Percentiles rank a stretch among this genome's conserved stretches.
These are phyloP conservation scores for Paramisgurnus dabryanus DNA, from an alignment of 2,113 vertebrate species.

Conservation along the genomic window DNA sequence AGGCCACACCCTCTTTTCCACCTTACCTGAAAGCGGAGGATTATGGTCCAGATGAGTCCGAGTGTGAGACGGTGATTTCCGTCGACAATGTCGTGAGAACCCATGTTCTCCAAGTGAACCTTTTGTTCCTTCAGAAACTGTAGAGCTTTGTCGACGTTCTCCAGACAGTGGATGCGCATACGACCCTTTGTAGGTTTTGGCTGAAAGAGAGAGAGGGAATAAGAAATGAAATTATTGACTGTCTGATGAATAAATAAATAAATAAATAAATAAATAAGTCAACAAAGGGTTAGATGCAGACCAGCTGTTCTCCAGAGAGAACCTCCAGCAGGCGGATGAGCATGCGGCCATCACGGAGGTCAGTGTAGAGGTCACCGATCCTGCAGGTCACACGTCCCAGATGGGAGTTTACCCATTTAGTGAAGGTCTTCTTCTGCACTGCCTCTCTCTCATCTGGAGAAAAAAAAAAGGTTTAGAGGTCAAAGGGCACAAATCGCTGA, in stretches of 20 bases:
- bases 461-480: not conserved
- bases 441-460: constrained; percentile 89
- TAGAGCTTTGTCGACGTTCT: constrained; percentile 92
- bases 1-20: not conserved
- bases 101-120: constrained; percentile 93
- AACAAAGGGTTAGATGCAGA: constrained; percentile 65
- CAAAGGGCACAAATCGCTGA: not conserved
- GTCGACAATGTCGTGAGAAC: constrained; percentile 92
- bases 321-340: constrained; percentile 89
- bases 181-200: constrained; percentile 91
- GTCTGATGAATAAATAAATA: not conserved
- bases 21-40: constrained; percentile 90
- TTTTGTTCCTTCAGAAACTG: constrained; percentile 95
- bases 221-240: not conserved
- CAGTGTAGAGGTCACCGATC: constrained; percentile 89
- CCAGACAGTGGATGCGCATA: constrained; percentile 94
- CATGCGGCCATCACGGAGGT: constrained; percentile 91
- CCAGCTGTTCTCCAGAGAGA: constrained; percentile 90
- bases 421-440: constrained; percentile 95
- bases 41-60: constrained; percentile 94
- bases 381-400: constrained; percentile 87
- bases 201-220: constrained; percentile 59
- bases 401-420: constrained; percentile 96
- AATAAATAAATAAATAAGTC: not conserved
- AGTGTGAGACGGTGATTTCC: constrained; percentile 92